These are phyloP conservation scores for Oreochromis aureus DNA, from an alignment of 2,113 vertebrate genomes.

Conservation along the genomic window DNA sequence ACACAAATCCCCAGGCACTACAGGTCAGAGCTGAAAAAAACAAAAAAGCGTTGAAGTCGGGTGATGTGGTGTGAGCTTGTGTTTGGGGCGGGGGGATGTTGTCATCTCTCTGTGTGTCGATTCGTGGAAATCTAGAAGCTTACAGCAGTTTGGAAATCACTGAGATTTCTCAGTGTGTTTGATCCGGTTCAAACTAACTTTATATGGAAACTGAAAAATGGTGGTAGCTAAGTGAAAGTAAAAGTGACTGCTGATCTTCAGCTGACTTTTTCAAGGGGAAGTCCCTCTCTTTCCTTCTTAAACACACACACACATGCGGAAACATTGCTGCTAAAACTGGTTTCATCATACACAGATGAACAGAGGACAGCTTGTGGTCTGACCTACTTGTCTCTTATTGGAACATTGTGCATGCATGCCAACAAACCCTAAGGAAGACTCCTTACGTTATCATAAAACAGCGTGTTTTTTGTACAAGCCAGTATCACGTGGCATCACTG, in stretches of 20 bases:
- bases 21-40: constrained; percentile 8
- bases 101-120: background rate
- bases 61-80: background rate
- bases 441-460: background rate
- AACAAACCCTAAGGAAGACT: background rate
- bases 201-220: background rate
- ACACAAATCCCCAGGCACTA: constrained; percentile 24
- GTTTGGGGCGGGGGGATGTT: background rate
- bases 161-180: background rate
- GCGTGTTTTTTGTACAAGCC: background rate
- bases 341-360: background rate
- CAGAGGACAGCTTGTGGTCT: background rate
- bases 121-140: constrained; percentile 33
- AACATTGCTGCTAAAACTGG: background rate
- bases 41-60: constrained; percentile 6
- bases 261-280: background rate
- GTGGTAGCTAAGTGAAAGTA: background rate
- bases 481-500: background rate
- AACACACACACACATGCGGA: background rate
- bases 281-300: background rate
- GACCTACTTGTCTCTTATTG: background rate
- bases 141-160: background rate
- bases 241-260: background rate
- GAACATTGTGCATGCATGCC: background rate
- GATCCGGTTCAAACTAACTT: constrained; percentile 2